Conservation (phyloP, 1,140 invertebrate genomes). For the Drosophila ananassae region DNA sequence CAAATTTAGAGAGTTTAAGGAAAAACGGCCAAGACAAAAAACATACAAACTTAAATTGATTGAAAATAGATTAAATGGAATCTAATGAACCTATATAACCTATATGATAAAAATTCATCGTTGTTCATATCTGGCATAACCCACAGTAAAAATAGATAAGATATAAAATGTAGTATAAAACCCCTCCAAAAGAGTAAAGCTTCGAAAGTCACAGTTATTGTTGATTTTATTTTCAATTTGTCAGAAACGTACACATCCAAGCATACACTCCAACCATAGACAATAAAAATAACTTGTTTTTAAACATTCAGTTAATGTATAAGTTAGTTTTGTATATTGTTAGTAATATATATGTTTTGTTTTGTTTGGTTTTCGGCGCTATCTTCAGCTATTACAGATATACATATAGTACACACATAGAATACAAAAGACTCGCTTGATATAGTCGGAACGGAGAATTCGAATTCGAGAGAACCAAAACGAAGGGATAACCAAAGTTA, state of each 20-base stretch:
- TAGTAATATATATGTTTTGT: constrained; percentile 22
- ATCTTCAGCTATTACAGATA: constrained; percentile 15
- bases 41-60: no score
- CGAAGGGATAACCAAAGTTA: constrained; percentile 8
- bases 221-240: constrained; percentile 21
- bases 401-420: constrained; percentile 41
- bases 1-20: no score
- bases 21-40: no score
- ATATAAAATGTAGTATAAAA: no score
- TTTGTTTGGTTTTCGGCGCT: constrained; percentile 7
- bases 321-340: constrained; percentile 36
- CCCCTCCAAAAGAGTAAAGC: neutral
- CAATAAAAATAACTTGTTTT: constrained; percentile 74
- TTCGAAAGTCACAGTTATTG: constrained; percentile 27
- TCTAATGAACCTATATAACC: no score
- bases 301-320: constrained; percentile 53
- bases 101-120: no score
- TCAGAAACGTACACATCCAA: constrained; percentile 29
- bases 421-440: constrained; percentile 43
- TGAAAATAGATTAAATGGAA: no score
- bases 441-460: constrained; percentile 14
- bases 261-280: constrained; percentile 46
- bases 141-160: no score
- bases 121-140: no score
- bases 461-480: neutral